Evolutionary conservation across 2,888 invertebrate genomes (phyloP).

Genomic region (Heliothis peltigera): DNA sequence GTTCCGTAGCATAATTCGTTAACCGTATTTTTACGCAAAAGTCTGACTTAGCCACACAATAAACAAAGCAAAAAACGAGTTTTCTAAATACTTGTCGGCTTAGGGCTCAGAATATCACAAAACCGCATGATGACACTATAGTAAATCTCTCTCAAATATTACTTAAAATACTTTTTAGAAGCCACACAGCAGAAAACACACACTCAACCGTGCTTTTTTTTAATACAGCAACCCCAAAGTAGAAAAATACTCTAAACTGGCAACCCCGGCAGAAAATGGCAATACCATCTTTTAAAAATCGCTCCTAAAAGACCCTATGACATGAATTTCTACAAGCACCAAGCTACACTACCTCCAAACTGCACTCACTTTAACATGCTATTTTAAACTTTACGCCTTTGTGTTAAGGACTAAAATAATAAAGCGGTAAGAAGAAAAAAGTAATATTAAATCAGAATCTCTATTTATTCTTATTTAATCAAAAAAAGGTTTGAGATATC

Average conservation of each 20-base stretch:
- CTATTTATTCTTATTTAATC: too few species aligned
- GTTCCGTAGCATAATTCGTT: too few species aligned
- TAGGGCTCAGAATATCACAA: not conserved
- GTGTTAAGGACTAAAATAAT: constrained; percentile 27
- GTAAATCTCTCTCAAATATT: constrained; percentile 46
- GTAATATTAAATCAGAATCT: constrained; percentile 17
- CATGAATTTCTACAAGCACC: constrained; percentile 71
- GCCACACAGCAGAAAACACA: constrained; percentile 29
- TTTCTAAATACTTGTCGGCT: not conserved
- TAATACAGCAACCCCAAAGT: constrained; percentile 11
- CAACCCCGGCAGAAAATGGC: constrained; percentile 36
- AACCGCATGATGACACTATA: not conserved
- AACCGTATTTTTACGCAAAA: too few species aligned
- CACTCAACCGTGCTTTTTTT: constrained; percentile 10
- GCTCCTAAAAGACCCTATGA: constrained; percentile 50
- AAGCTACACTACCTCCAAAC: constrained; percentile 69
- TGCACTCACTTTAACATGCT: constrained; percentile 36
- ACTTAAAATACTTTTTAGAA: constrained; percentile 24
- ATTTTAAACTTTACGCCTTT: constrained; percentile 46
- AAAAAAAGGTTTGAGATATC: not conserved
- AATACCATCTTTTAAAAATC: constrained; percentile 25
- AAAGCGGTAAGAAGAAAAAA: constrained; percentile 39
- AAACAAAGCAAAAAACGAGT: not conserved
- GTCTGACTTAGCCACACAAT: too few species aligned
- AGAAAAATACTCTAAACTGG: constrained; percentile 34